Evolutionary conservation across 2,888 invertebrate species (phyloP), one percentile per base, ranked within the genome.

Genomic region (Bursaphelenchus okinawaensis): DNA sequence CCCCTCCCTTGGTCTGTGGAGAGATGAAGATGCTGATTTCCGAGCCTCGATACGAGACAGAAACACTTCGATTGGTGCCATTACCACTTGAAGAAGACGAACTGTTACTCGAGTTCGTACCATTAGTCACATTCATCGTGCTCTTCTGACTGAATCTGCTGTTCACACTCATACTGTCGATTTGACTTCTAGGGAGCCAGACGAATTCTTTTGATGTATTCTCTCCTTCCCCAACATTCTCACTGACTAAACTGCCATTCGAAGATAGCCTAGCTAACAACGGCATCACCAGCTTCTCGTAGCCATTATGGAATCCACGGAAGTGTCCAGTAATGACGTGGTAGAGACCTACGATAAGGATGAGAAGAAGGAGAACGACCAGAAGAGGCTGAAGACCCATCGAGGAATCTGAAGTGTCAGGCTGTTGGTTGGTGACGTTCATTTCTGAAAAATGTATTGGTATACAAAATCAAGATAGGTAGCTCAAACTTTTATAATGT

Each of bases 21-120:
- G 69, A 52, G n/a, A 80, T 75, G 67, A 79, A 80, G 16, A 80
- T 75, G 24, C 73, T 73, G 58, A 80, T 77, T 56, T 80, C 80
- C 7, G 79, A 79, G 12, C 80, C 80, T 9, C 77, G 74, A 68
- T 80, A 80, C 19, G 79, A 79, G 22, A 79, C 71, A 22, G 76
- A 76, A 20, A 76, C 72, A 27, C 76, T 77, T 9, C 69, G 62
- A 29, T 70, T 66, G 4, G 71, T 75, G 55, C 68, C 65, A 26
- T 72, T 70, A 31, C 71, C 76, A 52, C 65, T 57, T 6, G 63
- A 58, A 2, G 56, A 31, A 4, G 52, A 26, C 19, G 60, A 71
- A 7, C 72, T 68, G 16, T 62, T 51, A 19, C 59, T 27, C 3
- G 55, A 52, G 16, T 55, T 55, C 19, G 28, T 57, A 12, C 55